Percentiles rank a stretch among this genome's conserved stretches.
These are phyloP conservation scores for Urechis unicinctus DNA, from an alignment of 2,888 invertebrate genomes.

Conservation along the genomic window DNA sequence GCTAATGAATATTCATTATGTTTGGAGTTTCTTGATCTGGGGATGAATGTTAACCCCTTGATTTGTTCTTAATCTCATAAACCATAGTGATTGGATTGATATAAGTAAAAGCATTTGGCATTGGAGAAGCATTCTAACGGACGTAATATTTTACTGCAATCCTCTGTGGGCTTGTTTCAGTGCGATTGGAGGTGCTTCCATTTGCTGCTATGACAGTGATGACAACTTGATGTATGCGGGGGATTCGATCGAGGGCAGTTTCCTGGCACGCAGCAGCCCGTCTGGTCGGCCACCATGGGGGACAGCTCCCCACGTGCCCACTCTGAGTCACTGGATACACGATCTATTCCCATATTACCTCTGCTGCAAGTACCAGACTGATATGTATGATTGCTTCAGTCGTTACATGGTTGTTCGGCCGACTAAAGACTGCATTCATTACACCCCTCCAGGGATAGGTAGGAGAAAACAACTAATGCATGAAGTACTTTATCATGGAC, in stretches of 20 bases:
- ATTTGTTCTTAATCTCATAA: neutral
- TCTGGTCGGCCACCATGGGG: constrained; percentile 1
- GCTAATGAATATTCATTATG: no score
- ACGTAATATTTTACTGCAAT: no score
- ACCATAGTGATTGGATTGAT: neutral
- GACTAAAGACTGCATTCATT: constrained; percentile 4
- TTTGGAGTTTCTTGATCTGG: no score
- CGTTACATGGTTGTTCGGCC: neutral
- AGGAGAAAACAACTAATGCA: no score
- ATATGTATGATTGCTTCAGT: constrained; percentile 3
- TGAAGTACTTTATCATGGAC: no score
- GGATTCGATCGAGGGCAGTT: constrained; percentile 2
- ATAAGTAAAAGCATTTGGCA: no score
- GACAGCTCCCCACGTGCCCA: neutral
- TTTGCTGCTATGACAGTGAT: constrained; percentile 4
- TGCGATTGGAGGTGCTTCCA: neutral
- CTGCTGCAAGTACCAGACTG: constrained; percentile 4
- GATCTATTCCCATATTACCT: constrained; percentile 5
- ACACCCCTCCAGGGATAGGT: no score
- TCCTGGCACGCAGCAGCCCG: neutral
- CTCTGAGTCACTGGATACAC: constrained; percentile 5
- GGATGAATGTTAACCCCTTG: no score
- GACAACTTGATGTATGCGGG: constrained; percentile 8
- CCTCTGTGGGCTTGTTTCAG: neutral
- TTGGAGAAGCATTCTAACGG: no score